These are phyloP conservation scores for Uloborus diversus DNA, from an alignment of 1,140 invertebrate genomes.

Conservation along the genomic window DNA sequence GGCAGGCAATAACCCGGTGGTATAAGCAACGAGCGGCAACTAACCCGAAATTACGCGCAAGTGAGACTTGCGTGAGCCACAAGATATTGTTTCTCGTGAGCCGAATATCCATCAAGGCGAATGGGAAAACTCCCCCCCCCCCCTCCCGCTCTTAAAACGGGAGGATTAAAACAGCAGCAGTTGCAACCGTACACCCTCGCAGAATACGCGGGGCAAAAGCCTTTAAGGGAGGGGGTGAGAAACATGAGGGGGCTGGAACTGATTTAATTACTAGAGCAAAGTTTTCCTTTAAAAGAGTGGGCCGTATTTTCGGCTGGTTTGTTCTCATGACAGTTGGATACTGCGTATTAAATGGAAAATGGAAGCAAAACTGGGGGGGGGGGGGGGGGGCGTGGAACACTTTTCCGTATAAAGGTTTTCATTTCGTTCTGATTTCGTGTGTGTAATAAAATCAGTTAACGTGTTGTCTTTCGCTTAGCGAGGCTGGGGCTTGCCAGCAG, in stretches of 20 bases:
- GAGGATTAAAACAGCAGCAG: slow-evolving; percentile 53
- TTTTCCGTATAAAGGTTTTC: slow-evolving; percentile 50
- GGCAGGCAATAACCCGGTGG: too few species aligned
- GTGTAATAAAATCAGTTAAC: slow-evolving; percentile 52
- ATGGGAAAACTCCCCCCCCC: slow-evolving; percentile 24
- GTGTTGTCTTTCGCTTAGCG: slow-evolving; percentile 35
- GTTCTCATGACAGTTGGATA: slow-evolving; percentile 56
- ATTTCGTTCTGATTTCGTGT: slow-evolving; percentile 46
- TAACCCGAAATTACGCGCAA: slow-evolving; percentile 56
- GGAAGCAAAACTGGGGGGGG: neutral
- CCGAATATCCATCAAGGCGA: slow-evolving; percentile 56
- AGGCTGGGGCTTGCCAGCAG: neutral
- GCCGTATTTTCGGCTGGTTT: slow-evolving; percentile 51
- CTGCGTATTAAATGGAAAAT: slow-evolving; percentile 55
- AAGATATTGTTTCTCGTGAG: slow-evolving; percentile 55
- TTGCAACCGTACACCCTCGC: slow-evolving; percentile 47
- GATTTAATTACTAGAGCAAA: slow-evolving; percentile 56
- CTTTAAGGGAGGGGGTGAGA: neutral
- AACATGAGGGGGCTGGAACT: slow-evolving; percentile 20
- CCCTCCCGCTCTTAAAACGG: slow-evolving; percentile 29
- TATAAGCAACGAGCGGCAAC: slow-evolving; percentile 54
- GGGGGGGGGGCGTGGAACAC: neutral
- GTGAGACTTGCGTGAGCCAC: slow-evolving; percentile 53
- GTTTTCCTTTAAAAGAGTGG: slow-evolving; percentile 56
- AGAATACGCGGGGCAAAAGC: neutral